These are phyloP conservation scores for Eustalomyia histrio DNA, from an alignment of 2,888 invertebrate species.

Conservation along the genomic window DNA sequence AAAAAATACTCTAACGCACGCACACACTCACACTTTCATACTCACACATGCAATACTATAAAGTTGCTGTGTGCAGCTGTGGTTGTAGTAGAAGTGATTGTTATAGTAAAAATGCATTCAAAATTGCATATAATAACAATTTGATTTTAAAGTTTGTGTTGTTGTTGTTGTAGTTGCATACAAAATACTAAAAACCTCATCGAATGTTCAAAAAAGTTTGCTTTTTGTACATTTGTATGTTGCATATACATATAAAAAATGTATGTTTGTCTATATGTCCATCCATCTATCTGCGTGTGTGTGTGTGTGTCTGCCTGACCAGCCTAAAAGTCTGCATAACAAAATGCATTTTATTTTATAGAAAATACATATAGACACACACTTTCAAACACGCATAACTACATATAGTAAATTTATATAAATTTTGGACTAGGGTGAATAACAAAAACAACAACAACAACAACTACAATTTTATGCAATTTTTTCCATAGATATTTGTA, in stretches of 20 bases:
- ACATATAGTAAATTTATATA: constrained; percentile 11
- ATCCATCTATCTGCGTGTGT: neutral
- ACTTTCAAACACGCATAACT: neutral
- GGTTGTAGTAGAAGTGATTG: constrained; percentile 27
- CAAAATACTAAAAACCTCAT: constrained; percentile 63
- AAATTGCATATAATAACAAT: constrained; percentile 59
- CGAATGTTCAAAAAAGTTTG: constrained; percentile 51
- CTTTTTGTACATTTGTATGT: constrained; percentile 17
- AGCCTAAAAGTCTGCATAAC: constrained; percentile 63
- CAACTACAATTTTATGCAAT: constrained; percentile 52
- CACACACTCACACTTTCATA: too few relatives aligned
- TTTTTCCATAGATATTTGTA: constrained; percentile 31
- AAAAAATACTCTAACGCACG: too few relatives aligned
- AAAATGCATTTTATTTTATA: constrained; percentile 66
- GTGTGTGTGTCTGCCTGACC: constrained; percentile 29
- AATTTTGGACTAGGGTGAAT: constrained; percentile 50
- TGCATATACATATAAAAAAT: too few relatives aligned
- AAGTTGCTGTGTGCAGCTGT: constrained; percentile 16
- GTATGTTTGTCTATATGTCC: neutral
- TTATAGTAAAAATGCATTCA: constrained; percentile 61
- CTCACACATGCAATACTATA: too few relatives aligned
- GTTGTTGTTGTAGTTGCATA: constrained; percentile 41
- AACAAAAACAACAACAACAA: constrained; percentile 44
- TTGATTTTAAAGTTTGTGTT: constrained; percentile 38
- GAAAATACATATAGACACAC: constrained; percentile 31